Base-by-base conservation (phyloP, 1,140 invertebrate genomes). In the Drosophila parvula region DNA sequence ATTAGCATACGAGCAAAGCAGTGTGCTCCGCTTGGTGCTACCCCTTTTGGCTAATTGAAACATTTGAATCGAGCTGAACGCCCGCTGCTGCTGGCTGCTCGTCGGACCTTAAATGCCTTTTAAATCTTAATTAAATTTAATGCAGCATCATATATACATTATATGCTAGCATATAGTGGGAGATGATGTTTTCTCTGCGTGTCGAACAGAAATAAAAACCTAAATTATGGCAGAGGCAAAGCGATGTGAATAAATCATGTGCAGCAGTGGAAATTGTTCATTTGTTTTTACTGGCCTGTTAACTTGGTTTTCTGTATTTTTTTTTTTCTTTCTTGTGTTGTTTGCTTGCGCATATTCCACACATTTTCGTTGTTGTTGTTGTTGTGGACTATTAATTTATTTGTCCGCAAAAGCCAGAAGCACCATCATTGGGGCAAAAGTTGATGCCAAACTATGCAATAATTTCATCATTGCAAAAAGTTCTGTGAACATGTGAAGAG, bases 381-480 rank as follows among this genome's bases (percentile, higher is more conserved):
- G 7, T 45, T 53, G 45, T 38, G 28, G 18, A n/a, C 50, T 70
- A 71, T 71, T 71, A 70, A 70, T 71, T 71, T 48, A 58, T 48
- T 71, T 56, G 27, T 22, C 27, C 50, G 41, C 50, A 56, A 34
- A 36, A 41, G 14, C 27, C 45, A 47, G 14, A 22, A 22, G 27
- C 63, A 32, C 8, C 41, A 30, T 16, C 38, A 34, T 32, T 30
- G 47, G 70, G 40, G 36, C 4, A 58, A 57, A 62, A 57, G 45
- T 78, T 70, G 36, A 22, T 48, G 60, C 48, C 74, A 74, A 74
- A 78, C 78, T 74, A 65, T 81, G 74, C 74, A 78, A 78, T 81
- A 81, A 81, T 81, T 81, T 78, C 79, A 81, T 81, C 79, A 81
- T 81, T 74, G 57, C 64, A 68, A 70, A 81, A 78, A 86, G 79